Evolutionary conservation across 2,888 invertebrate genomes (phyloP), one percentile per base, ranked within the genome.

Genomic region (Carabus problematicus): DNA sequence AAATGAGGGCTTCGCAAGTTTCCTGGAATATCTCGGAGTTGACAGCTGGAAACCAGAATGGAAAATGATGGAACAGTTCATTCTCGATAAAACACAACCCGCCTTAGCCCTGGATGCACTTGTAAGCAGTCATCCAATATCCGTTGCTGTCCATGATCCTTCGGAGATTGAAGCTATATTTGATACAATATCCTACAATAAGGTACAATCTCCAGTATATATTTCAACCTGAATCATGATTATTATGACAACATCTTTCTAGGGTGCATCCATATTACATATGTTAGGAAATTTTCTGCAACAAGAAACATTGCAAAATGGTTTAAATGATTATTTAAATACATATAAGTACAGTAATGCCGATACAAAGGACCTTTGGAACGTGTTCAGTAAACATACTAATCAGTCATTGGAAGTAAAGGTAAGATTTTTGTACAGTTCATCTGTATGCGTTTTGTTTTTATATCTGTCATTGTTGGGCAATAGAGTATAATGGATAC

Each of bases 1-100:
- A 71, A 92, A 95, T 79, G 95, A 96, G 79, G 96, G 92, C 0
- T 90, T 94, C 71, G 93, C 94, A 0, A 91, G 90, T 60, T 93
- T 91, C 75, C 86, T 95, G 72, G 93, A 93, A 73, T 93, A 94
- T 80, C 85, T 90, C 70, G 91, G 88, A 0, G 87, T 89, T 1
- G 85, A 87, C 74, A 83, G 83, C 75, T 85, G 88, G 60, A 85
- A 85, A 75, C 88, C 87, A 1, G 85, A 87, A 64, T 88, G 88
- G 89, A 85, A 84, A 75, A 89, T 89, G 88, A 87, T 89, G 85
- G 89, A 89, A 75, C 89, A 89, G 77, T 89, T 90, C 77, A 86
- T 89, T 68, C 78, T 89, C 73, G 88, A 88, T 75, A 89, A 89
- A 78, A 88, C 88, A 1, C 89, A 89, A 75, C 86, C 88, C 42